Evolutionary conservation across 2,797 vertebrate species (phyloP), one percentile per base, ranked within the genome.

Genomic region (Pseudopleuronectes americanus): DNA sequence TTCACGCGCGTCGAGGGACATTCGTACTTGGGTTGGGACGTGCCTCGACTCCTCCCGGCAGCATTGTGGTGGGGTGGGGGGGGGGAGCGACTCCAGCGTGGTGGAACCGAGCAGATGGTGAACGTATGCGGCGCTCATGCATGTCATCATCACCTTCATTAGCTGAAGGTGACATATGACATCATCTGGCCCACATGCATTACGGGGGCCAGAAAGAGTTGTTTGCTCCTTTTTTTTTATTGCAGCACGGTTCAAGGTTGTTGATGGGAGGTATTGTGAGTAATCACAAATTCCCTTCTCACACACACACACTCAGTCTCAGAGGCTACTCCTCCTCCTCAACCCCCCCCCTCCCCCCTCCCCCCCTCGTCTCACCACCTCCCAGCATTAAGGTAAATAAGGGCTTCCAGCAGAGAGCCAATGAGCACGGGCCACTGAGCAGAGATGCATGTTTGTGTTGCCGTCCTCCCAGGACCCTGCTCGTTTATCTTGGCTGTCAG

Each of bases 401-500:
- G 90, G 84, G 84, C 81, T 87, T 89, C 86, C 89, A 87, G 85
- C 85, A 71, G 87, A 81, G 89, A 91, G 88, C 90, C 89, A 91
- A 92, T 92, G 91, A 91, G 90, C 87, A 91, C 64, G 82, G 88
- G 79, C 81, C 88, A 87, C 89, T 84, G 88, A 88, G 90, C 90
- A 93, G 89, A 88, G 93, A 92, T 84, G 90, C 89, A 91, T 93
- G 93, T 94, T 89, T 90, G 85, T 80, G 89, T 81, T 92, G 84
- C 73, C 89, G 84, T 76, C 80, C 81, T 89, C 91, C 81, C 90
- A 74, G 92, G 86, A 91, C 91, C 83, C 74, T 12, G 90, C 89
- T 90, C 78, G 90, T 95, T 94, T 91, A 93, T 95, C 88, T 92
- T 88, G 89, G 89, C 89, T 92, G 93, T 87, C 91, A 94, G 77